Base-by-base conservation (phyloP, 2,888 invertebrate species). In the Rotaria macrura region DNA sequence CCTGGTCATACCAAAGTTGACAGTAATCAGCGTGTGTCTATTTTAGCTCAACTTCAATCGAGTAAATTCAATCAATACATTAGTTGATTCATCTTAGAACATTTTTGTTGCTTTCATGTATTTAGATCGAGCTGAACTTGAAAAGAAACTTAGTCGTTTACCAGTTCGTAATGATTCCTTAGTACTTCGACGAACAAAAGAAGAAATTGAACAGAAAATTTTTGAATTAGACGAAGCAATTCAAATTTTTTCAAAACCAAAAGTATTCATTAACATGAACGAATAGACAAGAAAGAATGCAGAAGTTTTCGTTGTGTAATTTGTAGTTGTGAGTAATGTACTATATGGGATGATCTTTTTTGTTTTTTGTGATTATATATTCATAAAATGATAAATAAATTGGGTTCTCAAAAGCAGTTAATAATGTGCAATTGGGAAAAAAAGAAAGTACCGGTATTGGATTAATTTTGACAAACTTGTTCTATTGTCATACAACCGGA, bases 151-250 rank as follows among this genome's bases (percentile, higher is more conserved):
- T 29, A 95, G 95, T 90, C 93, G 93, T 89, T 93, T 96, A 92
- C 96, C 96, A 1, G 94, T 96, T 88, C 93, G 94, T 88, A 94
- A 94, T 23, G 95, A 96, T 90, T 96, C 96, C 0, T 91, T 95
- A 85, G 92, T 94, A 89, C 94, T 95, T 90, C 93, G 94, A 85
- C 94, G 93, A 88, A 93, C 94, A 87, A 95, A 95, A 91, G 94
- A 94, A 91, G 94, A 95, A 89, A 93, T 96, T 65, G 96, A 96
- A 90, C 94, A 94, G 87, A 95, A 96, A 90, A 92, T 96, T 20
- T 93, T 93, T 84, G 94, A 94, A 89, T 92, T 96, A 52, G 96
- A 96, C 89, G 94, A 95, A 89, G 95, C 95, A 65, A 95, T 96
- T 88, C 94, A 95, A 91, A 94, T 95, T 86, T 96, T 95, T 92